Evolutionary conservation across 1,140 invertebrate genomes (phyloP), one percentile per base, ranked within the genome.

Genomic region (Nasonia giraulti): DNA sequence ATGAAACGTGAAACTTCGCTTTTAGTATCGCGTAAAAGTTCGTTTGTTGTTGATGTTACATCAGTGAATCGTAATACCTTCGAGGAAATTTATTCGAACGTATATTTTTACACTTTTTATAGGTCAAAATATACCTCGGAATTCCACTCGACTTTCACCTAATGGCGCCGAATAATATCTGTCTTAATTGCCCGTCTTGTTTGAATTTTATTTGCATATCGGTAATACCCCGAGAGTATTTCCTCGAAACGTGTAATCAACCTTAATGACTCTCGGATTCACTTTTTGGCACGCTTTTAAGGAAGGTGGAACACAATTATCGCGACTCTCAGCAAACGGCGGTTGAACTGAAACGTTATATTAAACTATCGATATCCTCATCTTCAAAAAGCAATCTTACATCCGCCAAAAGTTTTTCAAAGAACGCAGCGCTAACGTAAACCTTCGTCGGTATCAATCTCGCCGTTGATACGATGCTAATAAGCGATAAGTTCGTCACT

Each of bases 401-500:
- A 44, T 44, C 7, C 40, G 40, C 10, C 8, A 44, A 8, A 44
- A 44, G 6, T 44, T 44, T 44, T 44, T 20, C 50, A 55, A 55
- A 20, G 4, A 7, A 62, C n/a, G 20, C 17, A n/a, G 17, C 47
- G 47, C 3, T 1, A 17, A 50, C 8, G 20, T 62, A 62, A 62
- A 62, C 31, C 12, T 7, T 6, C 7, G 27, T 69, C 79, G 47
- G 50, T 68, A 37, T 37, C 27, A 27, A 27, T 27, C 27, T 27
- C 31, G 55, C 33, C 6, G 2, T 14, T 33, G 31, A 12, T 31
- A 37, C 20, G 50, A 78, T 71, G 33, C 37, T 80, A 80, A 80
- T 80, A 47, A 80, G n/a, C 79, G 66, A 80, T 71, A 80, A 71
- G 68, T 3, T 20, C n/a, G 77, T 73, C 79, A 33, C 2, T 80